Percentiles rank a stretch among this genome's conserved stretches.
phyloP scores from a whole-genome alignment of 2,888 invertebrate genomes.

The Chymomyza caudatula region DNA sequence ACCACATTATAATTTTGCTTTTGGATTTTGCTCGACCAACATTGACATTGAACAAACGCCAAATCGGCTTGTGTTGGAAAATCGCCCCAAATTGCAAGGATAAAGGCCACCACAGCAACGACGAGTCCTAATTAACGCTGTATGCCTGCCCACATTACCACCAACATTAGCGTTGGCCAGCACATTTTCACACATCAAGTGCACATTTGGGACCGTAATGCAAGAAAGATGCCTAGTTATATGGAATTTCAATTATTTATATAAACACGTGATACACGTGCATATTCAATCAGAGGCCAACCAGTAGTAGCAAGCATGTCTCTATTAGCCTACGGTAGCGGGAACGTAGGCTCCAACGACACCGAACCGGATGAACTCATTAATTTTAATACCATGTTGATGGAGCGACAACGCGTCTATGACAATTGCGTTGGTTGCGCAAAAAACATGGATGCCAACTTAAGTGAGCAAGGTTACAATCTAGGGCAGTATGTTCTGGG shows the following conservation, averaged over 20 bases:
- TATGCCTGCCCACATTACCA: background rate
- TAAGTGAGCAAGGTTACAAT: constrained; percentile 49
- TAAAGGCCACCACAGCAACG: constrained; percentile 8
- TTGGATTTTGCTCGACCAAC: background rate
- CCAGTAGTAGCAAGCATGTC: constrained; percentile 46
- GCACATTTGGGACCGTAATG: constrained; percentile 31
- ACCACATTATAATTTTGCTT: background rate
- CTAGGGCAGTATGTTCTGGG: constrained; percentile 88
- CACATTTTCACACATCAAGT: background rate
- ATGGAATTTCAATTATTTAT: constrained; percentile 13
- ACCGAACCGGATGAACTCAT: constrained; percentile 57
- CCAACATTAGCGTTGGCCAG: constrained; percentile 16
- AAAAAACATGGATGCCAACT: too few species aligned
- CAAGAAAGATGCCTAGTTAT: constrained; percentile 30
- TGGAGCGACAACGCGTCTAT: constrained; percentile 34
- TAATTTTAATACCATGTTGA: constrained; percentile 56
- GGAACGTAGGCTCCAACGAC: constrained; percentile 38
- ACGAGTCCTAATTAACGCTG: too few species aligned
- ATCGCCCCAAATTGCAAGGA: constrained; percentile 1
- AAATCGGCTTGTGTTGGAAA: background rate
- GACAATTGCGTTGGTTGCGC: too few species aligned
- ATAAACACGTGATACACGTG: constrained; percentile 33
- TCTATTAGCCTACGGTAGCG: constrained; percentile 35
- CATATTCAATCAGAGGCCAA: too few species aligned
- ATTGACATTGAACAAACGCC: background rate